Percentiles rank a stretch among this genome's conserved stretches.
These are phyloP conservation scores for Bombyx huttoni DNA, from an alignment of 2,888 invertebrate species.

Conservation along the genomic window DNA sequence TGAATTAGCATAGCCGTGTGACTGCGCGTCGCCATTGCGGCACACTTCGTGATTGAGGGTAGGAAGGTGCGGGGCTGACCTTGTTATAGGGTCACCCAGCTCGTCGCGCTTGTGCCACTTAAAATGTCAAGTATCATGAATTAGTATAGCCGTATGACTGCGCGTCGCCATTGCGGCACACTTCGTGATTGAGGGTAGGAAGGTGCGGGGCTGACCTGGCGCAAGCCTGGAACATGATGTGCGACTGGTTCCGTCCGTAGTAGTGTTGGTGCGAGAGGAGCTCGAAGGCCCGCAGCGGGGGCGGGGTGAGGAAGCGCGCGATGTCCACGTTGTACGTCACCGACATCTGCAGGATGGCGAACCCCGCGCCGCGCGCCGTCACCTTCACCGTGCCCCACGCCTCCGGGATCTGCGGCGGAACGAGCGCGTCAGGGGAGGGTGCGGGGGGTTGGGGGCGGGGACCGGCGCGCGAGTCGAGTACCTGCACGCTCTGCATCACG, in stretches of 20 bases:
- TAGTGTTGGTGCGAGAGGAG: constrained; percentile 81
- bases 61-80: constrained; percentile 56
- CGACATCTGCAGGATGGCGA: constrained; percentile 93
- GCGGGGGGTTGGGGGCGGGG: constrained; percentile 6
- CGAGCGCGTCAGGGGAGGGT: constrained; percentile 18
- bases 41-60: too few species aligned
- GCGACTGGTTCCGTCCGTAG: constrained; percentile 94
- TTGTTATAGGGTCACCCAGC: too few species aligned
- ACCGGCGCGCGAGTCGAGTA: constrained; percentile 26
- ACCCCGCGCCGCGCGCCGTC: constrained; percentile 93
- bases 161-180: too few species aligned
- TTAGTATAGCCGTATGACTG: too few species aligned
- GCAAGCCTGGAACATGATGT: constrained; percentile 88
- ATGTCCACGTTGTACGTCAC: constrained; percentile 94
- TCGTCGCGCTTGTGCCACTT: too few species aligned
- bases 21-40: too few species aligned
- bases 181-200: background rate
- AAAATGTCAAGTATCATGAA: too few species aligned
- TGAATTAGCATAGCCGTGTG: too few species aligned
- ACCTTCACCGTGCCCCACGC: constrained; percentile 97
- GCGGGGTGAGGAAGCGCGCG: constrained; percentile 85
- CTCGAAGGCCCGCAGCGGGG: constrained; percentile 86
- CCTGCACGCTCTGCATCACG: constrained; percentile 82
- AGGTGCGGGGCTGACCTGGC: constrained; percentile 76
- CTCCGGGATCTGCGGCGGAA: constrained; percentile 79